Evolutionary conservation across 2,797 vertebrate species (phyloP).

Genomic region (Phataginus tetradactyla): DNA sequence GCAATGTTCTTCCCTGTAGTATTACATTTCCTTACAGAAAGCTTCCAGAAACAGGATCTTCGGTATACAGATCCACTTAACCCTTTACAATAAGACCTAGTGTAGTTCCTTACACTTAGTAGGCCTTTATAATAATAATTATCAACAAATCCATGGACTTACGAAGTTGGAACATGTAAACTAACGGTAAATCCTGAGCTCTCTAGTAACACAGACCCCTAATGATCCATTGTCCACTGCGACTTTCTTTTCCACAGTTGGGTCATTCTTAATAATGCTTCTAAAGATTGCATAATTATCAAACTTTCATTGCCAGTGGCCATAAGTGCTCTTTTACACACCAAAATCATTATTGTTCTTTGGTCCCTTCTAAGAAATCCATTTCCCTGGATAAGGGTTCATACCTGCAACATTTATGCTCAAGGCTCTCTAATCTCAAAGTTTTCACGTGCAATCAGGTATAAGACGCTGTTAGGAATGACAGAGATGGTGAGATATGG

Average conservation of each 20-base stretch:
- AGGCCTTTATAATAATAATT: not conserved
- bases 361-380: not conserved
- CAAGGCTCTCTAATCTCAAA: not conserved
- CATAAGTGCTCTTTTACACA: not conserved
- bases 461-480: not conserved
- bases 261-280: not conserved
- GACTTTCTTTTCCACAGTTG: not conserved
- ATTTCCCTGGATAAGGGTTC: not conserved
- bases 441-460: not conserved
- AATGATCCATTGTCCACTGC: not conserved
- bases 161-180: not conserved
- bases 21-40: slow-evolving; percentile 43
- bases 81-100: not conserved
- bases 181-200: not conserved
- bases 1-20: not conserved
- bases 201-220: not conserved
- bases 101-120: not conserved
- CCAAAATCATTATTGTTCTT: not conserved
- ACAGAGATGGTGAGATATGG: not conserved
- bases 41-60: slow-evolving; percentile 19
- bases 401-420: not conserved
- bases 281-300: not conserved
- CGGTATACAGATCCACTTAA: slow-evolving; percentile 11
- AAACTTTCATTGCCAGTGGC: not conserved
- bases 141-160: not conserved